A percentile compares a stretch with the other conserved stretches of the same genome.
Evolutionary conservation across 2,797 vertebrate genomes (phyloP).

Genomic region (Schizothorax lantsangensis): DNA sequence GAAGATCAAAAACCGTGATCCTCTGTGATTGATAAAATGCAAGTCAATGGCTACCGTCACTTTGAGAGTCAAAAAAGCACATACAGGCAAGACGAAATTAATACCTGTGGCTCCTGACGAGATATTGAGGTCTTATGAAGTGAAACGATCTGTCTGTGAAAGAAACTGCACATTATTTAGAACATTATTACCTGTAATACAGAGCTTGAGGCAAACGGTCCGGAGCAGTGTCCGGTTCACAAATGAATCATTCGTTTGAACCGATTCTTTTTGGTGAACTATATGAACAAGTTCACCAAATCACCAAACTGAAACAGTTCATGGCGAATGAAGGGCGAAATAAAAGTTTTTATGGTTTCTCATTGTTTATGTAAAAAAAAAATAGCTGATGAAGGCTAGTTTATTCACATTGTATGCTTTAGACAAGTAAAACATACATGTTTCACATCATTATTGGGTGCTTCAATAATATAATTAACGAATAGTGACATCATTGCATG

Average conservation of each 20-base stretch:
- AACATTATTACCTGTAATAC: not conserved
- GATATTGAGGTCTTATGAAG: not conserved
- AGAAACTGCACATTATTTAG: not conserved
- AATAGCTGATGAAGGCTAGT: no score
- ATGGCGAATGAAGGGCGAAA: not conserved
- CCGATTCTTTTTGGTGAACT: not conserved
- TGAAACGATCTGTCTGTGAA: not conserved
- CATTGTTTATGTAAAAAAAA: not conserved
- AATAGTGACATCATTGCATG: no score
- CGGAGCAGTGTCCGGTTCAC: no score
- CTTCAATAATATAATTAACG: no score
- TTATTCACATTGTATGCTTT: no score
- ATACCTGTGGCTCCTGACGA: not conserved
- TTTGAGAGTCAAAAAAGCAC: no score
- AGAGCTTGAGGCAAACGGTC: not conserved
- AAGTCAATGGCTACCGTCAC: no score
- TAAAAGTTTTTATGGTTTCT: not conserved
- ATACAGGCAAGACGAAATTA: not conserved
- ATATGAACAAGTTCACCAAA: no score
- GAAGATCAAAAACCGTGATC: no score
- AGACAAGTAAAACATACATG: no score
- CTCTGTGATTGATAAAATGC: no score
- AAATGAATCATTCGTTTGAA: not conserved
- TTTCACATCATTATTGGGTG: no score
- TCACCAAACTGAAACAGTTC: not conserved